Evolutionary conservation across 2,113 vertebrate species (phyloP), one percentile per base, ranked within the genome.

Genomic region (Dicentrarchus labrax): DNA sequence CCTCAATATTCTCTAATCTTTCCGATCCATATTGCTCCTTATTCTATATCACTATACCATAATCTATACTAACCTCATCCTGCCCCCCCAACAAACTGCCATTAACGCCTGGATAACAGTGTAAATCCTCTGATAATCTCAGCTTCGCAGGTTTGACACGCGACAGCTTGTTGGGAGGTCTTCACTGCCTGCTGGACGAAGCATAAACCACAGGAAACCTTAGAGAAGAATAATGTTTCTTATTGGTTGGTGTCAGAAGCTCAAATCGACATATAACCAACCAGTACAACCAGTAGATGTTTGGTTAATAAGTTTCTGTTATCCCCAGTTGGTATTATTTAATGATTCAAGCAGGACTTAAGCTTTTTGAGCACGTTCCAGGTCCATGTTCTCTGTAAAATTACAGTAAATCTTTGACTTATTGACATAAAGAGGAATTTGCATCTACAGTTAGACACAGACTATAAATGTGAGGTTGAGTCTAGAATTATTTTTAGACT

Each of bases 101-200:
- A 56, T 71, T 73, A 84, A 71, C 21, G 21, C 51, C 72, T 48
- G 47, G 59, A 65, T 72, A 2, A 74, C 47, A 0, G 0, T 38
- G 43, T 64, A 74, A 88, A 85, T 90, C 79, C 76, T n/a, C 19
- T 1, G 43, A 69, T 78, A 83, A 87, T 85, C 86, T 73, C 22
- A 22, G 48, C 66, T 24, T 53, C 56, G 3, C 22, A 54, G 12
- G 53, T 16, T n/a, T 21, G 77, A 64, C 62, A 45, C 51, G 7
- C 19, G 15, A 53, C 61, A n/a, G 51, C 21, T 7, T 19, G 54
- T 15, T 11, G 50, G 21, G 3, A 30, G 54, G 39, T 10, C 60
- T 10, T 39, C 7, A 2, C 54, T 41, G 67, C 50, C 19, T 3
- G 45, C 5, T 3, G 24, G 43, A 38, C 4, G 7, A 60, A 62